These are phyloP conservation scores for Tetramorium alpestre DNA, from an alignment of 1,140 invertebrate species.

Conservation along the genomic window DNA sequence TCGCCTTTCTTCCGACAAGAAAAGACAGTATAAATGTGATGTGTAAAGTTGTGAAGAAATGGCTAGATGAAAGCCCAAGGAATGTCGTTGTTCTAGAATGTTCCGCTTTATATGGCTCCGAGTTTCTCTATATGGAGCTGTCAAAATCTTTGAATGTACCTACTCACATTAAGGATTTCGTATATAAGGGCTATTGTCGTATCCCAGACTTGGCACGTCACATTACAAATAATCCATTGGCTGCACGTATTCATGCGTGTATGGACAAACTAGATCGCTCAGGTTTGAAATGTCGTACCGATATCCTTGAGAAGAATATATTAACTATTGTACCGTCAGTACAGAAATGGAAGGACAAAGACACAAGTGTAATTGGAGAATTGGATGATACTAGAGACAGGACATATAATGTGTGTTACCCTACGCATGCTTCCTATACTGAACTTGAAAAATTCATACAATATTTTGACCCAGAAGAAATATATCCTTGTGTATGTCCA, in stretches of 20 bases:
- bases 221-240: constrained; percentile 79
- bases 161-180: constrained; percentile 85
- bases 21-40: constrained; percentile 86
- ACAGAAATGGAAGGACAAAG: constrained; percentile 84
- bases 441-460: constrained; percentile 86
- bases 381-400: constrained; percentile 71
- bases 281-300: constrained; percentile 71
- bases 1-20: constrained; percentile 87
- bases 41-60: constrained; percentile 84
- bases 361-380: constrained; percentile 76
- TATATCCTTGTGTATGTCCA: constrained; percentile 86
- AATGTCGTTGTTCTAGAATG: constrained; percentile 86
- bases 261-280: constrained; percentile 66
- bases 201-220: constrained; percentile 82
- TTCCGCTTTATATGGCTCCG: constrained; percentile 87
- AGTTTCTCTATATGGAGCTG: constrained; percentile 88
- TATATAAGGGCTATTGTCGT: constrained; percentile 80
- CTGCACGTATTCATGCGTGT: constrained; percentile 85
- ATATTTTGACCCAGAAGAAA: constrained; percentile 85
- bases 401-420: constrained; percentile 87
- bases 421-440: constrained; percentile 88
- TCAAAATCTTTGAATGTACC: constrained; percentile 84
- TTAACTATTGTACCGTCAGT: constrained; percentile 86
- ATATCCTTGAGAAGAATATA: constrained; percentile 71
- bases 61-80: constrained; percentile 84